Evolutionary conservation across 2,888 invertebrate genomes (phyloP).

Genomic region (Drosophila setosimentum): DNA sequence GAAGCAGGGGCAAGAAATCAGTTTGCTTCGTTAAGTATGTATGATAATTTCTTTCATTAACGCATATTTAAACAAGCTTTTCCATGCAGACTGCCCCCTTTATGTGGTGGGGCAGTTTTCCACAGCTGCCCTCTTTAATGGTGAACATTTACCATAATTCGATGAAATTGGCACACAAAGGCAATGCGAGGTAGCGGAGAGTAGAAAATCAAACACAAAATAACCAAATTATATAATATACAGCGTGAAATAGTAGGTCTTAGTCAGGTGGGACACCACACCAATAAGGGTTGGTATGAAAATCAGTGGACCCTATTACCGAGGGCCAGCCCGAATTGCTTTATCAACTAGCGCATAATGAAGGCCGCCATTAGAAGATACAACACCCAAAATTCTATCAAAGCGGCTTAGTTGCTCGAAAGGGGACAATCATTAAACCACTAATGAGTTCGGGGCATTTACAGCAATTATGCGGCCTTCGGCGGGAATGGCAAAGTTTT

Average conservation of each 20-base stretch:
- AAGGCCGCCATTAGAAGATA: conserved; percentile 71
- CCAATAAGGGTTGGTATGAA: background rate
- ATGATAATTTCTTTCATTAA: conserved; percentile 78
- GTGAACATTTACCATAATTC: conserved; percentile 69
- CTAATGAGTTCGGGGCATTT: conserved; percentile 69
- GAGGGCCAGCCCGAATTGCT: conserved; percentile 28
- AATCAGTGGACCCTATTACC: conserved; percentile 16
- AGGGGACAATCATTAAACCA: conserved; percentile 55
- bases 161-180: conserved; percentile 66
- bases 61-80: conserved; percentile 68
- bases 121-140: conserved; percentile 23
- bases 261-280: conserved; percentile 9
- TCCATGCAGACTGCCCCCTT: conserved; percentile 13
- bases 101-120: conserved; percentile 1
- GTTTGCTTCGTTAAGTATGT: conserved; percentile 62
- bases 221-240: conserved; percentile 23
- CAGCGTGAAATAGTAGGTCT: conserved; percentile 25
- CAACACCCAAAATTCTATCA: conserved; percentile 67
- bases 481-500: conserved; percentile 31
- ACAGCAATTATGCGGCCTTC: conserved; percentile 66
- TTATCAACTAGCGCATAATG: conserved; percentile 64
- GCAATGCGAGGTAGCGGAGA: conserved; percentile 19
- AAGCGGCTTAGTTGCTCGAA: conserved; percentile 45
- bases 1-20: conserved; percentile 8
- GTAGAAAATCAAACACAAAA: conserved; percentile 47